These are phyloP conservation scores for Chionodraco myersi DNA, from an alignment of 2,113 vertebrate genomes.

Conservation along the genomic window DNA sequence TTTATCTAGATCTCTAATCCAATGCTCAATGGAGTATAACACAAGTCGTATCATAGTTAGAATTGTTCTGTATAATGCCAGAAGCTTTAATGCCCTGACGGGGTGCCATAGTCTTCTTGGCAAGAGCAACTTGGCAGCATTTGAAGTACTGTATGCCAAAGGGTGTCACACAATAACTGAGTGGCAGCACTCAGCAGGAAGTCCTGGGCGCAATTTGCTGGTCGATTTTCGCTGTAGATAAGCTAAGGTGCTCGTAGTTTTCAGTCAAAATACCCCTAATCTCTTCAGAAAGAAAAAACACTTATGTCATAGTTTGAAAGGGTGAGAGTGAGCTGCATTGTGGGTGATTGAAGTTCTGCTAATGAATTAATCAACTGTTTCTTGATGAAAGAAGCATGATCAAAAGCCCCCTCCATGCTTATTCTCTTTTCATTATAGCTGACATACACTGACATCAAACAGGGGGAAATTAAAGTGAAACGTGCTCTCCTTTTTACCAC, in stretches of 20 bases:
- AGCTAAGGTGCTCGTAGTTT: constrained; percentile 17
- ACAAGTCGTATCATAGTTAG: constrained; percentile 30
- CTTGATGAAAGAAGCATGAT: constrained; percentile 22
- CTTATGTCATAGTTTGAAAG: not conserved
- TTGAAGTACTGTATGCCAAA: constrained; percentile 5
- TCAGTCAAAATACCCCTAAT: constrained; percentile 43
- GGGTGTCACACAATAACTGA: constrained; percentile 39
- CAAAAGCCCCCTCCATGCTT: not conserved
- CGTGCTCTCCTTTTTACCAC: not conserved
- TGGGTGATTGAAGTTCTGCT: constrained; percentile 11
- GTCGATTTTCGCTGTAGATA: constrained; percentile 29
- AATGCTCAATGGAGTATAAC: no score
- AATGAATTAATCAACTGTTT: constrained; percentile 27
- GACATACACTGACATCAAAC: not conserved
- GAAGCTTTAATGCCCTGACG: constrained; percentile 37
- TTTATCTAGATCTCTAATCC: constrained; percentile 15
- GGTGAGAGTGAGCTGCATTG: not conserved
- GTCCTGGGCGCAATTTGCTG: constrained; percentile 3
- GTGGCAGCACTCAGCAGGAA: constrained; percentile 44
- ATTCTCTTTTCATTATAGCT: not conserved
- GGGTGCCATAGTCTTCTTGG: constrained; percentile 54
- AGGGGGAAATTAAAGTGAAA: not conserved
- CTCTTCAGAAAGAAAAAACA: constrained; percentile 16
- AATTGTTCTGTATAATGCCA: not conserved
- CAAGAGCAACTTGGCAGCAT: constrained; percentile 49